These are phyloP conservation scores for Argyresthia albistria DNA, from an alignment of 2,888 invertebrate genomes.

Conservation along the genomic window DNA sequence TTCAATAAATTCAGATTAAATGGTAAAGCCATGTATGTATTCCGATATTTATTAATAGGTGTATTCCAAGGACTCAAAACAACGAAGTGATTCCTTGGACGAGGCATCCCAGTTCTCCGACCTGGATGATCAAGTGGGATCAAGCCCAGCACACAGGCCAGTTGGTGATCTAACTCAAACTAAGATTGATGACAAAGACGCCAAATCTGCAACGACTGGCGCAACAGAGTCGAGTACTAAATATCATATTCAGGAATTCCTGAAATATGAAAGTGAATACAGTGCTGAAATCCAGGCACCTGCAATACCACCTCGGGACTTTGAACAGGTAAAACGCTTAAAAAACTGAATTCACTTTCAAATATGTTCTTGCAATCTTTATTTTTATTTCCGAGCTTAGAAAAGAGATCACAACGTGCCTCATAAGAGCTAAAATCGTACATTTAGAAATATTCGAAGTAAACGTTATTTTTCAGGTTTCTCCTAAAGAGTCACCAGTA, in stretches of 20 bases:
- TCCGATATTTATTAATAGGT: slow-evolving; percentile 24
- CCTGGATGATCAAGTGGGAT: slow-evolving; percentile 58
- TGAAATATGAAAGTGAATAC: slow-evolving; percentile 30
- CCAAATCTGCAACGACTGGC: slow-evolving; percentile 11
- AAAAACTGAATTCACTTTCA: no score
- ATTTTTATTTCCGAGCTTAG: no score
- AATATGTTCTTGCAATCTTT: no score
- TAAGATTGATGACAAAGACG: slow-evolving; percentile 24
- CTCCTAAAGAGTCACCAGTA: slow-evolving; percentile 59
- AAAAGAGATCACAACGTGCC: not conserved
- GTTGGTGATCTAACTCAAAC: slow-evolving; percentile 15
- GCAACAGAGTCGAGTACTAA: slow-evolving; percentile 31
- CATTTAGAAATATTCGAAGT: not conserved
- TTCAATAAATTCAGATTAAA: no score
- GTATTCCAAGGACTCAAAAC: slow-evolving; percentile 59
- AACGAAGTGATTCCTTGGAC: slow-evolving; percentile 62
- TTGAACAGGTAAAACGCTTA: slow-evolving; percentile 36
- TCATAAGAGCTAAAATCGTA: not conserved
- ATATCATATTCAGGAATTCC: slow-evolving; percentile 26
- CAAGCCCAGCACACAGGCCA: slow-evolving; percentile 49
- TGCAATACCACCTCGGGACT: slow-evolving; percentile 21
- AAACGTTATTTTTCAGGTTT: slow-evolving; percentile 18
- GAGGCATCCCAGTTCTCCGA: slow-evolving; percentile 67
- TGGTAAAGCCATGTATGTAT: not conserved
- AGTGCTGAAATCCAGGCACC: slow-evolving; percentile 36